Percentiles rank a stretch among this genome's conserved stretches.
Evolutionary conservation across 2,113 vertebrate genomes (phyloP).

Genomic region (Collichthys lucidus): DNA sequence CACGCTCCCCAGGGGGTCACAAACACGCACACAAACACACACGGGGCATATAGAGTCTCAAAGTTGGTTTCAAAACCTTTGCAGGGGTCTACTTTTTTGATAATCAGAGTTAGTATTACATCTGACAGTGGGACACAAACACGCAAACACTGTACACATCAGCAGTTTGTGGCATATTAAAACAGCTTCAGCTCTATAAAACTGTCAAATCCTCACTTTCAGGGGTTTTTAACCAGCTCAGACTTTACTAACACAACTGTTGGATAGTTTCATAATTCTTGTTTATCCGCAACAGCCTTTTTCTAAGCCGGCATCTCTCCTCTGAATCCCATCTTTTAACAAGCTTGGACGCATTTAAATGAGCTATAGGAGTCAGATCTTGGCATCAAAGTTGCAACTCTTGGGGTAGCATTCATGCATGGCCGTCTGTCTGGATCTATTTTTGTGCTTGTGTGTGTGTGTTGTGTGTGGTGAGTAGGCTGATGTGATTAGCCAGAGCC

Average conservation of each 20-base stretch:
- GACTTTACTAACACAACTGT: slow-evolving; percentile 29
- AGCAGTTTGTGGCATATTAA: slow-evolving; percentile 61
- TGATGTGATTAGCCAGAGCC: slow-evolving; percentile 78
- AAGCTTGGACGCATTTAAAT: slow-evolving; percentile 46
- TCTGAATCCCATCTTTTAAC: slow-evolving; percentile 21
- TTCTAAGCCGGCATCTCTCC: slow-evolving; percentile 16
- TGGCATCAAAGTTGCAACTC: slow-evolving; percentile 62
- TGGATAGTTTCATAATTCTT: slow-evolving; percentile 23
- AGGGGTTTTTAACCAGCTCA: slow-evolving; percentile 26
- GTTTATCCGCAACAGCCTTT: slow-evolving; percentile 2
- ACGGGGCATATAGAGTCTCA: slow-evolving; percentile 15
- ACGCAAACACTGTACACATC: slow-evolving; percentile 53
- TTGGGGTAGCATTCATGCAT: slow-evolving; percentile 53
- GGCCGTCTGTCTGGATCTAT: slow-evolving; percentile 67
- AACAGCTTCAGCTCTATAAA: slow-evolving; percentile 53
- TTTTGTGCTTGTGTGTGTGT: slow-evolving; percentile 36
- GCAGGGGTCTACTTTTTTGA: slow-evolving; percentile 51
- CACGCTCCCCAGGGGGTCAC: slow-evolving; percentile 57
- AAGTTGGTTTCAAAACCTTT: slow-evolving; percentile 54
- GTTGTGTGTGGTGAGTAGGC: slow-evolving; percentile 50
- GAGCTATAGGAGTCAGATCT: slow-evolving; percentile 47
- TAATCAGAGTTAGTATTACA: slow-evolving; percentile 38
- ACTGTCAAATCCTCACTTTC: slow-evolving; percentile 59
- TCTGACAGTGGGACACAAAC: slow-evolving; percentile 46
- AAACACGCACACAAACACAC: slow-evolving; percentile 37